Evolutionary conservation across 2,797 vertebrate species (phyloP), one percentile per base, ranked within the genome.

Genomic region (Chloroceryle inda): DNA sequence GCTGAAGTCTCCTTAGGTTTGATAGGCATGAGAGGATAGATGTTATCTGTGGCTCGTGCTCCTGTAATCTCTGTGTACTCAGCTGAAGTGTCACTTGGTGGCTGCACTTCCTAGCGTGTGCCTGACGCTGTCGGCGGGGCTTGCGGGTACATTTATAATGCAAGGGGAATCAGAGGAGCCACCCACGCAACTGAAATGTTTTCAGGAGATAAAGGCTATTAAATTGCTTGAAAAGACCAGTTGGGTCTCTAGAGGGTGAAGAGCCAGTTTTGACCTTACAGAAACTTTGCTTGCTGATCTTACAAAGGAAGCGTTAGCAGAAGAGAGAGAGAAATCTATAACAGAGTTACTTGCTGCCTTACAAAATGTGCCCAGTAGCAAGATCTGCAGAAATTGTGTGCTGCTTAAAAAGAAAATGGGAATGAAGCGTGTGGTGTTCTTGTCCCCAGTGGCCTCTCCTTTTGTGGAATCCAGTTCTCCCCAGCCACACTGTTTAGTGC

Each of bases 191-290:
- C 45, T 68, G 83, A 93, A 95, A 76, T 67, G 71, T 92, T 93
- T 97, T 81, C 91, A 84, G 47, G 80, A 96, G 88, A 95, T 95
- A 93, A 95, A 92, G 55, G 73, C 93, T 96, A 85, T 96, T 97
- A 93, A 95, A 91, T 63, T 67, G 31, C 76, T 94, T 97, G 95
- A 94, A 93, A 95, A 96, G 94, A 95, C 84, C 67, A 66, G 38
- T 53, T 86, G 69, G 55, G 78, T 91, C 95, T 94, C 95, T 67
- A 88, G 95, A 86, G 95, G 47, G 37, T 73, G 49, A 86, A 95
- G 96, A 95, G 61, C 73, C 81, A 89, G 37, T 96, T 97, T 94
- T 97, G 91, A 94, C 95, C 94, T 94, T 93, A 85, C 4, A 13
- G 78, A 84, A 86, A 94, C 84, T 89, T 94, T 92, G 42, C 73